These are phyloP conservation scores for Neocrepidodera transversa DNA, from an alignment of 2,888 invertebrate genomes.

Conservation along the genomic window DNA sequence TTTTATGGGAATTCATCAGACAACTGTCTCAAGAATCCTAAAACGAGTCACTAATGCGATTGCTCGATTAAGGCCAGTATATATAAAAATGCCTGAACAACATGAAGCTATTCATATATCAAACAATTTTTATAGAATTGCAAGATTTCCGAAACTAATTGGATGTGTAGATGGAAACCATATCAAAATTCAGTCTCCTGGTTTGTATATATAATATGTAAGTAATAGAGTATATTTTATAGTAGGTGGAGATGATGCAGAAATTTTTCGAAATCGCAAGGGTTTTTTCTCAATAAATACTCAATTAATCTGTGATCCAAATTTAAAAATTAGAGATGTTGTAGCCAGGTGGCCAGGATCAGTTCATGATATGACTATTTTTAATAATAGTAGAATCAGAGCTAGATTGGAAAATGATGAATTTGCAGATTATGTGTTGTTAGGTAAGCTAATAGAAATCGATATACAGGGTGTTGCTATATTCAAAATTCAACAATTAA, in stretches of 20 bases:
- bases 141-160: conserved; percentile 21
- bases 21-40: conserved; percentile 29
- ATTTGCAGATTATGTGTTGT: conserved; percentile 6
- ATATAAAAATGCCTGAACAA: neutral
- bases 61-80: neutral
- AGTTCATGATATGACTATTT: conserved; percentile 17
- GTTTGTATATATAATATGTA: neutral
- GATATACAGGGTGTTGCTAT: no score
- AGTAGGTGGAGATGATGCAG: conserved; percentile 18
- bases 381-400: conserved; percentile 11
- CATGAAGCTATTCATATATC: neutral
- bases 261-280: conserved; percentile 15
- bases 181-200: conserved; percentile 20
- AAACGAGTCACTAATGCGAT: conserved; percentile 12
- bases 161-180: conserved; percentile 25
- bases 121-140: neutral
- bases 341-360: conserved; percentile 23
- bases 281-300: conserved; percentile 15
- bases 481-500: no score
- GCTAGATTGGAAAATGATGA: conserved; percentile 18
- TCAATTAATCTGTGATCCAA: conserved; percentile 14
- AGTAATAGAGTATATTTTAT: neutral
- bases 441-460: no score
- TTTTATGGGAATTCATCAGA: conserved; percentile 32
- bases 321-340: conserved; percentile 11